Evolutionary conservation across 2,113 vertebrate genomes (phyloP).

Genomic region (Astur gentilis): DNA sequence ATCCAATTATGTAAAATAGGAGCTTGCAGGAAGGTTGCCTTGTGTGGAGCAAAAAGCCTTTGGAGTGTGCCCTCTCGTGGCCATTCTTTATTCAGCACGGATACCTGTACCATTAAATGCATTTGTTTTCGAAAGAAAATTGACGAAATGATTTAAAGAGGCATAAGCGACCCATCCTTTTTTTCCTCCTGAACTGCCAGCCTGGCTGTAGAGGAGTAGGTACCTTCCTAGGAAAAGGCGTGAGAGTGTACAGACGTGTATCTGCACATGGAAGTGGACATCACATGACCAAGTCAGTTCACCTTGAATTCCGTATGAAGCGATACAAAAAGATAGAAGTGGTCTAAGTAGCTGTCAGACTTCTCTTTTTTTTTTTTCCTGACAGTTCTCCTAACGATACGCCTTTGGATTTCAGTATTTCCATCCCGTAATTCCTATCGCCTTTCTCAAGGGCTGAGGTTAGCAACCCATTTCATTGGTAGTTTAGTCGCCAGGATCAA

Average conservation of each 20-base stretch:
- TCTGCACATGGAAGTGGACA: background rate
- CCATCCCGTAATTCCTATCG: background rate
- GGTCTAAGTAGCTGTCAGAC: background rate
- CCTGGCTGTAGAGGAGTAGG: too few relatives aligned
- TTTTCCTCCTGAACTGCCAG: background rate
- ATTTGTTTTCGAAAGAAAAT: background rate
- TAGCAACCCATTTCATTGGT: background rate
- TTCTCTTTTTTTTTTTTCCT: background rate
- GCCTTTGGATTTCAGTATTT: background rate
- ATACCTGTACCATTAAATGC: background rate
- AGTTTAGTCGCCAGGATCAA: conserved; percentile 29
- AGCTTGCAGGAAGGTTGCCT: conserved; percentile 5
- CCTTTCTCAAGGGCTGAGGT: background rate
- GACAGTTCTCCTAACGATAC: background rate
- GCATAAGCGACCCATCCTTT: background rate
- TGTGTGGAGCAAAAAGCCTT: conserved; percentile 62
- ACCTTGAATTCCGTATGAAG: background rate
- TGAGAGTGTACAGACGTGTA: background rate
- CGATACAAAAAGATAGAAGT: background rate
- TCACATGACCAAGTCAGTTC: background rate
- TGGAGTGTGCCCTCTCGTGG: conserved; percentile 78
- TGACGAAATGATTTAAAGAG: background rate
- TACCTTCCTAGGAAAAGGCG: background rate
- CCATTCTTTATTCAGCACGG: background rate
- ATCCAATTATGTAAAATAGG: conserved; percentile 9